Evolutionary conservation across 1,140 invertebrate genomes (phyloP).

Genomic region (Thaumatotibia leucotreta): DNA sequence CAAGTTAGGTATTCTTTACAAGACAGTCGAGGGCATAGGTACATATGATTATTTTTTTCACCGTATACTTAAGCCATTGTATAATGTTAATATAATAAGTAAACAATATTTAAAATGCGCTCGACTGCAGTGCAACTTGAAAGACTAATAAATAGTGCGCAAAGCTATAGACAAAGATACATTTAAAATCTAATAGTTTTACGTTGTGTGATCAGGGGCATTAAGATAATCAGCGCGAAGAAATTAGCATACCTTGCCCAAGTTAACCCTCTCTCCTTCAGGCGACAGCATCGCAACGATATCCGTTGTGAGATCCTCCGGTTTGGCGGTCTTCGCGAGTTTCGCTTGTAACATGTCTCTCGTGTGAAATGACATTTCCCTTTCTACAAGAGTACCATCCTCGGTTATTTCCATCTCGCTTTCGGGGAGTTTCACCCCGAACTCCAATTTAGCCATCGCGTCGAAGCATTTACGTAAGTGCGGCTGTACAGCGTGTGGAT

Average conservation of each 20-base stretch:
- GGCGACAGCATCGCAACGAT: slow-evolving; percentile 92
- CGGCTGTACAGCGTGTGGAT: slow-evolving; percentile 91
- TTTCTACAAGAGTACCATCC: slow-evolving; percentile 53
- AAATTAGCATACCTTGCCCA: slow-evolving; percentile 86
- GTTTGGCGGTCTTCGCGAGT: slow-evolving; percentile 53
- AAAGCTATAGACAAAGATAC: too few relatives aligned
- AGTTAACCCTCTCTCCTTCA: slow-evolving; percentile 86
- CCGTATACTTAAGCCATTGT: too few relatives aligned
- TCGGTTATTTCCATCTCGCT: slow-evolving; percentile 71
- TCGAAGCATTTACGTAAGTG: slow-evolving; percentile 94
- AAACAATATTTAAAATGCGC: too few relatives aligned
- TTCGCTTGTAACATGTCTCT: slow-evolving; percentile 57
- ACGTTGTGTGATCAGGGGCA: too few relatives aligned
- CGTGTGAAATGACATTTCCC: slow-evolving; percentile 59
- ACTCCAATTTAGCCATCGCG: slow-evolving; percentile 87
- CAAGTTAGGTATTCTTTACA: not conserved
- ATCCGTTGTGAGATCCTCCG: slow-evolving; percentile 82
- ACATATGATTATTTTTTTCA: too few relatives aligned
- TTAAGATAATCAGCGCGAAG: too few relatives aligned
- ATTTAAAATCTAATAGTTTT: too few relatives aligned
- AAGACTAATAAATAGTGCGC: too few relatives aligned
- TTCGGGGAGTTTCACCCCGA: slow-evolving; percentile 78
- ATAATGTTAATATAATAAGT: too few relatives aligned
- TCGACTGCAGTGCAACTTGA: too few relatives aligned
- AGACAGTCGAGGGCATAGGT: not conserved